Conservation (phyloP, 1,140 invertebrate genomes). For the Rhyzopertha dominica region DNA sequence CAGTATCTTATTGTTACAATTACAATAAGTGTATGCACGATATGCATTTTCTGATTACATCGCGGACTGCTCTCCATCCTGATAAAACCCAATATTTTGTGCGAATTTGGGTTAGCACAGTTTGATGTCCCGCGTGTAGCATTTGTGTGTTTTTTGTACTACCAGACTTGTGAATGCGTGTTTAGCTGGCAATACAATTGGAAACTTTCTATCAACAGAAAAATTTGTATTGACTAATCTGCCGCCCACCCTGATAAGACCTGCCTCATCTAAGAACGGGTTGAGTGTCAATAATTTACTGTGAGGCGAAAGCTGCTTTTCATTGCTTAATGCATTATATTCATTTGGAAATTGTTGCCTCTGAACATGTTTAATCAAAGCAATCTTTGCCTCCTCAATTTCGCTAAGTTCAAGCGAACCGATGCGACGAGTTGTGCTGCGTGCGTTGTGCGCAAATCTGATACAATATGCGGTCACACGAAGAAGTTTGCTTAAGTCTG, state of each 20-base stretch:
- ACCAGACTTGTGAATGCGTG: too few species aligned
- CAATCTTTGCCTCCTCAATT: conserved; percentile 1
- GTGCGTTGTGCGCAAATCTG: conserved; percentile 1
- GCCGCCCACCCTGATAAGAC: conserved; percentile 29
- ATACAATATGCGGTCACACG: not conserved
- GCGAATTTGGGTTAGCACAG: too few species aligned
- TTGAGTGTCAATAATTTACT: conserved; percentile 16
- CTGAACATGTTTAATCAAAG: conserved; percentile 14
- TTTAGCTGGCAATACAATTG: conserved; percentile 24
- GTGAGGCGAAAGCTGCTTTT: conserved; percentile 4
- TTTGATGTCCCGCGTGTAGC: too few species aligned
- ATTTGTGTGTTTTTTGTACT: conserved; percentile 19
- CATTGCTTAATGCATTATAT: conserved; percentile 6
- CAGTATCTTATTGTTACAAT: too few species aligned
- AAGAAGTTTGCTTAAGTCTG: not conserved
- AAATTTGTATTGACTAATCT: conserved; percentile 28
- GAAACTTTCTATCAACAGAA: conserved; percentile 20
- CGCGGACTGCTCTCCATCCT: too few species aligned
- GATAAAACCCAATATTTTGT: too few species aligned
- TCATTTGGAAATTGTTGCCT: conserved; percentile 9
- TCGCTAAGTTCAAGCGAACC: not conserved
- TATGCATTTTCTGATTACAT: too few species aligned
- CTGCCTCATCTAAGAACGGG: conserved; percentile 28
- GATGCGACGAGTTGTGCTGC: not conserved
- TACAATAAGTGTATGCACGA: too few species aligned